These are phyloP conservation scores for Augochlora pura DNA, from an alignment of 1,140 invertebrate species.

Conservation along the genomic window DNA sequence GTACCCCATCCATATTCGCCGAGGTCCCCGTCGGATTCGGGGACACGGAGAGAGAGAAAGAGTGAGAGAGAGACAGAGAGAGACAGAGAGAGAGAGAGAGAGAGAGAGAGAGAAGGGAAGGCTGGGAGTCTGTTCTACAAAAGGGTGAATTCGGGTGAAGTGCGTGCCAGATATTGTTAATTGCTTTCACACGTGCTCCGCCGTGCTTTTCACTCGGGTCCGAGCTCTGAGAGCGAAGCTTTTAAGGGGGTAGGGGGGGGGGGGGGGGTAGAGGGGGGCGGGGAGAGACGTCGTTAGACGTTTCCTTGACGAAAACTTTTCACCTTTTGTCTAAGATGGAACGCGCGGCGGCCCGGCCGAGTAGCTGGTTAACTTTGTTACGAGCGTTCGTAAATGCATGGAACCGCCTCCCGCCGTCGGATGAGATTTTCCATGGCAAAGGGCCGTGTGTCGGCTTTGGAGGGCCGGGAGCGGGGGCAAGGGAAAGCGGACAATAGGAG, in stretches of 20 bases:
- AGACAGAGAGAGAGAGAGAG: too few species aligned
- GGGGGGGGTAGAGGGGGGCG: too few species aligned
- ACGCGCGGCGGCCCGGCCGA: not conserved
- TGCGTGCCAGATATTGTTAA: conserved; percentile 1
- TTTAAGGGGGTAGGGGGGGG: too few species aligned
- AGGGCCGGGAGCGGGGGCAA: too few species aligned
- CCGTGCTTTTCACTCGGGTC: not conserved
- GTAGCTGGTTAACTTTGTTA: conserved; percentile 30
- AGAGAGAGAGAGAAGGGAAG: too few species aligned
- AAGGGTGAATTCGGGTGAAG: not conserved
- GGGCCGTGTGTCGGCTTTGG: not conserved
- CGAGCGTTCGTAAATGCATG: conserved; percentile 1
- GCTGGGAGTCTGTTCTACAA: not conserved
- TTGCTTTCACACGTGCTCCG: not conserved
- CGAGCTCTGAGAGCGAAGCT: conserved; percentile 30
- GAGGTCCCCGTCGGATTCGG: too few species aligned
- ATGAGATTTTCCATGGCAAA: conserved; percentile 3
- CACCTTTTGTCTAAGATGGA: conserved; percentile 18
- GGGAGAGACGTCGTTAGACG: conserved; percentile 31
- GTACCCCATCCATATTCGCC: too few species aligned
- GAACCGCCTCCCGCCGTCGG: not conserved
- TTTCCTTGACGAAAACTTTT: conserved; percentile 41
- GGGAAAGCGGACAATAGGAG: not conserved
- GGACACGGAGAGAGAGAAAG: too few species aligned
- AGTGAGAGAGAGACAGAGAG: too few species aligned